Evolutionary conservation across 2,888 invertebrate species (phyloP).

Genomic region (Tillus elongatus): DNA sequence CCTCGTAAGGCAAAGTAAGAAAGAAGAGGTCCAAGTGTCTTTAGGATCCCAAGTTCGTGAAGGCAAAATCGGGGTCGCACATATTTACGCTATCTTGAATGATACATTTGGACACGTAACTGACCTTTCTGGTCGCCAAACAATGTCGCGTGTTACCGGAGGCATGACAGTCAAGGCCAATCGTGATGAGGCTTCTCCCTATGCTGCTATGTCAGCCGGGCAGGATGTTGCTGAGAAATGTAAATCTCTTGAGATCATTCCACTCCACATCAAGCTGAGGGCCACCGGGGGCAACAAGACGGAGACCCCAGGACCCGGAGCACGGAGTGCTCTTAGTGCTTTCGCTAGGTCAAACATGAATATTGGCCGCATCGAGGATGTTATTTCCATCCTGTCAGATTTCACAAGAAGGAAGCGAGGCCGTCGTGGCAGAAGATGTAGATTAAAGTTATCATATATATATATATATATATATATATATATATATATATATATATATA

Average conservation of each 20-base stretch:
- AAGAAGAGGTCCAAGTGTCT: slow-evolving; percentile 94
- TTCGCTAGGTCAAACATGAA: slow-evolving; percentile 98
- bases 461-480: no score
- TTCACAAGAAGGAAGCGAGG: slow-evolving; percentile 99
- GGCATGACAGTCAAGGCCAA: slow-evolving; percentile 99
- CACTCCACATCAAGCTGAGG: slow-evolving; percentile 94
- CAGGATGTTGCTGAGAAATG: slow-evolving; percentile 99
- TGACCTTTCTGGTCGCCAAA: slow-evolving; percentile 94
- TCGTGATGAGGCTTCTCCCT: slow-evolving; percentile 98
- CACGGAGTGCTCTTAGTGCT: slow-evolving; percentile 94
- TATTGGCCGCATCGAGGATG: slow-evolving; percentile 98
- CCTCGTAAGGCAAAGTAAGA: slow-evolving; percentile 93
- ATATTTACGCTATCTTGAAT: slow-evolving; percentile 99
- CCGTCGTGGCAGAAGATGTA: slow-evolving; percentile 98
- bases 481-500: no score
- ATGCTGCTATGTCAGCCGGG: slow-evolving; percentile 99
- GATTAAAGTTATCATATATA: no score
- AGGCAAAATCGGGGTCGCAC: slow-evolving; percentile 98
- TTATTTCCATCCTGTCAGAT: slow-evolving; percentile 98
- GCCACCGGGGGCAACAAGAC: slow-evolving; percentile 99
- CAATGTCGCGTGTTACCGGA: slow-evolving; percentile 89
- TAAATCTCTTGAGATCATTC: slow-evolving; percentile 92
- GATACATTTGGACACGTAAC: slow-evolving; percentile 99
- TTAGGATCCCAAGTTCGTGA: slow-evolving; percentile 94
- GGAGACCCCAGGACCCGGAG: slow-evolving; percentile 97